phyloP scores from a whole-genome alignment of 2,888 invertebrate genomes.

The Acanthoscelides obtectus region DNA sequence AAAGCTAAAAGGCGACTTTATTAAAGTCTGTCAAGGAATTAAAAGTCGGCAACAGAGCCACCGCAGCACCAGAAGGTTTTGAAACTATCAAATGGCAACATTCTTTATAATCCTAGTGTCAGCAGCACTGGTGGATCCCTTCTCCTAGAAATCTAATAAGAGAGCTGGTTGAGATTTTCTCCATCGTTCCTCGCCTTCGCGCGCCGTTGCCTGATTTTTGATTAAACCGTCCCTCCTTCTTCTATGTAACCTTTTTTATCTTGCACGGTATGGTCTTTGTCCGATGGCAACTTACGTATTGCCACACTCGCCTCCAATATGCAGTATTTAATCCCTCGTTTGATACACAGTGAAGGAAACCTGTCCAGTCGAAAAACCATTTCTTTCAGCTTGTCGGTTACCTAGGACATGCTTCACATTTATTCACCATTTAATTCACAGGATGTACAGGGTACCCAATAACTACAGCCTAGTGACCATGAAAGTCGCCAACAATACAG shows the following conservation, averaged over 20 bases:
- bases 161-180: neutral
- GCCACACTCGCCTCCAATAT: neutral
- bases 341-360: no score
- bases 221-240: neutral
- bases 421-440: no score
- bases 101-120: neutral
- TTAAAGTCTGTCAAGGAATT: neutral
- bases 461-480: no score
- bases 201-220: neutral
- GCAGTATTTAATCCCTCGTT: no score
- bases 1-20: neutral
- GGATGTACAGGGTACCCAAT: no score
- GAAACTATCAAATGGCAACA: neutral
- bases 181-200: no score
- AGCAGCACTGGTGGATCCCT: neutral
- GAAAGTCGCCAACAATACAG: no score
- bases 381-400: no score
- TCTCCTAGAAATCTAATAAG: neutral
- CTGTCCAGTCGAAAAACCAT: no score
- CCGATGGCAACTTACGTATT: neutral
- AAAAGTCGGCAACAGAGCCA: neutral
- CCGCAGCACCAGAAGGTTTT: neutral
- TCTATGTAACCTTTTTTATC: neutral
- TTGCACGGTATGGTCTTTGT: neutral
- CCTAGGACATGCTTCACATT: no score